Conservation (phyloP, 2,113 vertebrate genomes). For the Mellivora capensis region DNA sequence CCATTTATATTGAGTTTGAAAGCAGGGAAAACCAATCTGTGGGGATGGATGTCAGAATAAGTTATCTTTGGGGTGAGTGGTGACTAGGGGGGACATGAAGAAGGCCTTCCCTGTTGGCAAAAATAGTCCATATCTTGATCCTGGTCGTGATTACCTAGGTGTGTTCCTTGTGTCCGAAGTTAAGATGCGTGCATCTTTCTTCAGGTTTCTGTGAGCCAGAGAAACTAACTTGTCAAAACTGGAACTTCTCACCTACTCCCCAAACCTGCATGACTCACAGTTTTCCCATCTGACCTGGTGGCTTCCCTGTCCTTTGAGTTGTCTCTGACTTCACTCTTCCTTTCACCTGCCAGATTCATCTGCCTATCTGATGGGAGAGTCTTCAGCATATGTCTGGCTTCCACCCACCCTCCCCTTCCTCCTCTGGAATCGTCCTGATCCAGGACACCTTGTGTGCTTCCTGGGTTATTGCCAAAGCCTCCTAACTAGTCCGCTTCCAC, state of each 20-base stretch:
- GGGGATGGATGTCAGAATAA: not conserved
- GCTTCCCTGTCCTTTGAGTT: not conserved
- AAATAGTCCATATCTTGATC: not conserved
- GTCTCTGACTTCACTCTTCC: not conserved
- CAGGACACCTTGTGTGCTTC: not conserved
- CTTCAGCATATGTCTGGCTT: not conserved
- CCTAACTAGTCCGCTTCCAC: not conserved
- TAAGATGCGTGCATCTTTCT: not conserved
- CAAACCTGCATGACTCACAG: not conserved
- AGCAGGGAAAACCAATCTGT: not conserved
- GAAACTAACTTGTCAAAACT: not conserved
- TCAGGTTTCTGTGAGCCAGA: not conserved
- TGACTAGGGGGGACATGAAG: not conserved
- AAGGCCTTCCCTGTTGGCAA: not conserved
- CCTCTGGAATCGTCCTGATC: not conserved
- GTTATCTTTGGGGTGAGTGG: not conserved
- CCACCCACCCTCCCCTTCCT: not conserved
- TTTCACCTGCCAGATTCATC: not conserved
- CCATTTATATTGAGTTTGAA: not conserved
- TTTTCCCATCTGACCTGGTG: not conserved
- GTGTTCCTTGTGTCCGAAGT: not conserved
- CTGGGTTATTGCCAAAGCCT: not conserved
- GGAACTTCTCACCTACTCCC: not conserved
- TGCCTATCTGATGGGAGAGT: not conserved
- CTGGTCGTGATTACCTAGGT: not conserved